Evolutionary conservation across 2,797 vertebrate species (phyloP).

Genomic region (Carapus acus): DNA sequence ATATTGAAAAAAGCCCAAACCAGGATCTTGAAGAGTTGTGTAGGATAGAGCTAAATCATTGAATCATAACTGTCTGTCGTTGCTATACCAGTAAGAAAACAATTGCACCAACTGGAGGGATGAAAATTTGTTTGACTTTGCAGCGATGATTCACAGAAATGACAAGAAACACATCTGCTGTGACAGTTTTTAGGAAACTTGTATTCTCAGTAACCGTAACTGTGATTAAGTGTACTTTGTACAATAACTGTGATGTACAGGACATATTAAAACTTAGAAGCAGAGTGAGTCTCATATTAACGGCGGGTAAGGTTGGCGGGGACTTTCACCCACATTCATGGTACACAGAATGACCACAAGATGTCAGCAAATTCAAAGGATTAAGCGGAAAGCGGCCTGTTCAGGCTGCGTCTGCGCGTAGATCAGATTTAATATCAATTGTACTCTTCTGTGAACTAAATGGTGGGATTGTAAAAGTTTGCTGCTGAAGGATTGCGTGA

Average conservation of each 20-base stretch:
- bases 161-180: conserved; percentile 38
- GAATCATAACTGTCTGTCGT: no score
- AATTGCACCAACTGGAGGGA: no score
- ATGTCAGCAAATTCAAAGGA: conserved; percentile 63
- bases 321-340: no score
- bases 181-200: conserved; percentile 52
- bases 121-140: conserved; percentile 11
- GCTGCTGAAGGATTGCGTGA: no score
- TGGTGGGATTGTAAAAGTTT: no score
- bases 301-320: conserved; percentile 4
- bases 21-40: no score
- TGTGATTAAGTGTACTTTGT: conserved; percentile 64
- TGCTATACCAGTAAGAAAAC: background rate
- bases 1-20: no score
- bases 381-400: background rate
- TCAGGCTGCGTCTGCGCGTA: background rate
- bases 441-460: no score
- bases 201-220: conserved; percentile 57
- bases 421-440: no score
- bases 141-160: conserved; percentile 28
- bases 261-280: conserved; percentile 57
- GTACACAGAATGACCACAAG: conserved; percentile 52
- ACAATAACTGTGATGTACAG: conserved; percentile 52
- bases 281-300: conserved; percentile 62
- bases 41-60: no score